Percentiles rank a stretch among this genome's conserved stretches.
phyloP scores from a whole-genome alignment of 2,113 vertebrate species.

The Pantherophis guttatus region DNA sequence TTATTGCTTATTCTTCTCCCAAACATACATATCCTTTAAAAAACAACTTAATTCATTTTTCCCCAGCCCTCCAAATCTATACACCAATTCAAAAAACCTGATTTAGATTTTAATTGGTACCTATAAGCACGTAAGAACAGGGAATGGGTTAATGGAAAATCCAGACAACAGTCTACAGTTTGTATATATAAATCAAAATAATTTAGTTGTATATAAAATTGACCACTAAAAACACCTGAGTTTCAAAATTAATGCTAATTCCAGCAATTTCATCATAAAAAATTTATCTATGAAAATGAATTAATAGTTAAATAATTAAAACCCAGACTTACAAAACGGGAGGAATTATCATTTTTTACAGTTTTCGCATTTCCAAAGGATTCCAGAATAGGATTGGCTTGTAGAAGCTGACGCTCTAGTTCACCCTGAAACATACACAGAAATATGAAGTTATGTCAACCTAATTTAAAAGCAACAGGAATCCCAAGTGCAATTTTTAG shows the following conservation, averaged over 20 bases:
- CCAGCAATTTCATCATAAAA: not conserved
- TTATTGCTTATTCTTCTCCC: not conserved
- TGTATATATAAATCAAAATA: not conserved
- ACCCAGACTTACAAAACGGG: conserved; percentile 92
- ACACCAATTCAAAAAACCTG: not conserved
- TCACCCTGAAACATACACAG: conserved; percentile 80
- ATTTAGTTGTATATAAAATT: not conserved
- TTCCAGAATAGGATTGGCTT: conserved; percentile 97
- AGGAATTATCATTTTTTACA: conserved; percentile 99
- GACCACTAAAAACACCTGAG: not conserved
- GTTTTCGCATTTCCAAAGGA: conserved; percentile 98
- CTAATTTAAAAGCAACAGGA: not conserved
- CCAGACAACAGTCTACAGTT: not conserved
- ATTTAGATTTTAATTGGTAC: not conserved
- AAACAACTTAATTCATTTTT: not conserved
- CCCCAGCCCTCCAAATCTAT: not conserved
- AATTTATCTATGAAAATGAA: not conserved
- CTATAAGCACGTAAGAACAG: not conserved
- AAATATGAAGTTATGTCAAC: conserved; percentile 19
- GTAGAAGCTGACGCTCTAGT: conserved; percentile 93
- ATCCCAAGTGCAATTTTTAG: rapidly evolving
- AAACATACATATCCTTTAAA: not conserved
- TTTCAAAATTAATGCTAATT: not conserved
- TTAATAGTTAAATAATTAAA: not conserved
- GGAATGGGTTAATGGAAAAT: not conserved